These are phyloP conservation scores for Athetis lepigone DNA, from an alignment of 2,888 invertebrate genomes.

Conservation along the genomic window DNA sequence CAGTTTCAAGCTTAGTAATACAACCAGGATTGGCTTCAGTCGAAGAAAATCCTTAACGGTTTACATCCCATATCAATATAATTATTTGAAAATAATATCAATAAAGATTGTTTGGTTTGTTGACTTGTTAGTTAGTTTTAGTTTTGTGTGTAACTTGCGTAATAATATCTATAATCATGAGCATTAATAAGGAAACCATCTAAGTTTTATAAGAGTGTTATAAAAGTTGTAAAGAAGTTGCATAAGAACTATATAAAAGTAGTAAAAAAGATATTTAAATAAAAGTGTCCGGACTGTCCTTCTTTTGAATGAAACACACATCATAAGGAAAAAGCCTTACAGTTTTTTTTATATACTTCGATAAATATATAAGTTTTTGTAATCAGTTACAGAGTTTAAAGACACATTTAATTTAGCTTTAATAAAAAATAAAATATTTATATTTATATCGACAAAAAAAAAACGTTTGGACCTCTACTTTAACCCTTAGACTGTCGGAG, in stretches of 20 bases:
- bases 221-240: background rate
- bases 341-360: conserved; percentile 15
- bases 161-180: background rate
- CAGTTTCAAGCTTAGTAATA: too few species aligned
- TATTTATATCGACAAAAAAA: too few species aligned
- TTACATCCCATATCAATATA: too few species aligned
- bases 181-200: background rate
- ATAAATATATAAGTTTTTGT: conserved; percentile 50
- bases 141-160: too few species aligned
- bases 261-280: background rate
- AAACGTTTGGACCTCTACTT: too few species aligned
- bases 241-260: background rate
- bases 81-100: too few species aligned
- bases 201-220: background rate
- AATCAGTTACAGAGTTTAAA: conserved; percentile 31
- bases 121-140: too few species aligned
- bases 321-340: conserved; percentile 53
- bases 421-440: background rate
- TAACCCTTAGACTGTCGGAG: too few species aligned
- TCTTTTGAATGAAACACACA: conserved; percentile 43
- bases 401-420: background rate
- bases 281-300: conserved; percentile 45
- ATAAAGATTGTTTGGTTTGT: too few species aligned
- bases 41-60: too few species aligned
- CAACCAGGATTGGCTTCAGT: too few species aligned